Conservation (phyloP, 2,113 vertebrate genomes). For the Globicephala melas region DNA sequence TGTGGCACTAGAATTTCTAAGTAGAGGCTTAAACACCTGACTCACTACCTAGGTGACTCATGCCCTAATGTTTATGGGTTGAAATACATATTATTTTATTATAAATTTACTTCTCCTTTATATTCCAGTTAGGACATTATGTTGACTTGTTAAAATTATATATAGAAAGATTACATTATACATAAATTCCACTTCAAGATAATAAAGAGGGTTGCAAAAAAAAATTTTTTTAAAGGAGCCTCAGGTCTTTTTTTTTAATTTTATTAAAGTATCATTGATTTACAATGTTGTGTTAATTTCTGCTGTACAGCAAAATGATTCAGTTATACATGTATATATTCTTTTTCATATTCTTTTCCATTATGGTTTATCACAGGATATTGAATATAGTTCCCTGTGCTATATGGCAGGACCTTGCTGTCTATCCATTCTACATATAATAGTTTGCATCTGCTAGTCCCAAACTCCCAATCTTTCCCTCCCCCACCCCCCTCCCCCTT, state of each 20-base stretch:
- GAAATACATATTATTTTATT: background rate
- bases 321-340: background rate
- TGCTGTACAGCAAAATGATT: background rate
- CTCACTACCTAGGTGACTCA: background rate
- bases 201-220: background rate
- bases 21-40: background rate
- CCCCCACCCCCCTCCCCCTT: background rate
- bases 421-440: background rate
- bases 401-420: background rate
- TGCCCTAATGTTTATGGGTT: background rate
- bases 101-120: constrained; percentile 27
- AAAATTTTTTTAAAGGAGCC: background rate
- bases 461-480: background rate
- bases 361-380: background rate
- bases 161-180: background rate
- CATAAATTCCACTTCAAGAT: background rate
- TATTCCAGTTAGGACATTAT: background rate
- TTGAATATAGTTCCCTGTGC: background rate
- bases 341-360: background rate
- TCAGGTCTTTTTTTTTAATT: background rate
- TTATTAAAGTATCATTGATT: background rate
- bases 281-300: background rate
- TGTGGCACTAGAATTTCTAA: background rate
- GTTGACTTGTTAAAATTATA: background rate
- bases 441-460: background rate